These are phyloP conservation scores for Orthonyx spaldingii DNA, from an alignment of 2,113 vertebrate genomes.

Conservation along the genomic window DNA sequence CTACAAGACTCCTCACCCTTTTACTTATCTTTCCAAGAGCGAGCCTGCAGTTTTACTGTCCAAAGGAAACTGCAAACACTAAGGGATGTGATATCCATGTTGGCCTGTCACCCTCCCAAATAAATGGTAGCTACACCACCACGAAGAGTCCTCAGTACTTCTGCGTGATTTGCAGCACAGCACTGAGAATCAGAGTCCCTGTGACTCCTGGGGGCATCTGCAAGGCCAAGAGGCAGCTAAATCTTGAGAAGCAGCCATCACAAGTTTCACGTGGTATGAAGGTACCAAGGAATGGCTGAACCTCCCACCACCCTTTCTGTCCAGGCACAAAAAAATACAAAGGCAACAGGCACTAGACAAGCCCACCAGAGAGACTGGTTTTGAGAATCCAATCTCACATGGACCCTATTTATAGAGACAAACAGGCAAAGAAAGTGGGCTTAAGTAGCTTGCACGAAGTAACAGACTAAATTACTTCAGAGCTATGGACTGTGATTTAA, in stretches of 20 bases:
- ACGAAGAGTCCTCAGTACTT: not conserved
- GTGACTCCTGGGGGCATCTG: not conserved
- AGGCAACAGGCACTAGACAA: not conserved
- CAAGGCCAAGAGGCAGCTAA: not conserved
- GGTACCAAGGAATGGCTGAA: not conserved
- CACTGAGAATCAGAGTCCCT: not conserved
- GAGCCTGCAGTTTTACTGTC: not conserved
- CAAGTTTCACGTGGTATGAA: not conserved
- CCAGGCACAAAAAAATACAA: not conserved
- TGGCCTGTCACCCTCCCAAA: not conserved
- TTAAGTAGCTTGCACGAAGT: not conserved
- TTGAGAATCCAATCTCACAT: not conserved
- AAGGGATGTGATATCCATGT: not conserved
- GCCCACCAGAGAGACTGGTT: not conserved
- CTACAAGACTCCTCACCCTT: not conserved
- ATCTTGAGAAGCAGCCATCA: not conserved
- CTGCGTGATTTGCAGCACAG: not conserved
- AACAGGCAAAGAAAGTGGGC: not conserved
- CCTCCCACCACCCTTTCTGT: not conserved
- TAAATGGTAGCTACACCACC: not conserved
- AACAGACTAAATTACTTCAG: not conserved
- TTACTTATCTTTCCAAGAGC: not conserved
- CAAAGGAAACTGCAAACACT: not conserved
- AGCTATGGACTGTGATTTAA: not conserved
- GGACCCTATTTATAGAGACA: not conserved